Percentiles rank a stretch among this genome's conserved stretches.
These are phyloP conservation scores for Pseudomyrmex gracilis DNA, from an alignment of 1,140 invertebrate genomes.

Conservation along the genomic window DNA sequence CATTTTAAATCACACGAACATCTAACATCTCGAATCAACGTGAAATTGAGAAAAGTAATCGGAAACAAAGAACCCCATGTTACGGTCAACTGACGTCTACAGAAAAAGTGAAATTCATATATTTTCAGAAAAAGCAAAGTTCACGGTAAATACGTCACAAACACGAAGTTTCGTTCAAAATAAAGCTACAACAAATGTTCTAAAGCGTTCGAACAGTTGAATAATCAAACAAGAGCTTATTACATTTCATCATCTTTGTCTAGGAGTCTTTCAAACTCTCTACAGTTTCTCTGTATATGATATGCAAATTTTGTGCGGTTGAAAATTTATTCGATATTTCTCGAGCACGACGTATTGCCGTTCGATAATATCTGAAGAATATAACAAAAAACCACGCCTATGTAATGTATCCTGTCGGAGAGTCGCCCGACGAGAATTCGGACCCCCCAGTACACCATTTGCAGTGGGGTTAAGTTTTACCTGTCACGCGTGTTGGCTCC, in stretches of 20 bases:
- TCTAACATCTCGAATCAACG: background rate
- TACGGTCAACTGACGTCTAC: background rate
- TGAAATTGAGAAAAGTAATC: background rate
- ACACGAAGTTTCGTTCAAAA: background rate
- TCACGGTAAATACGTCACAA: background rate
- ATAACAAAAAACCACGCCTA: constrained; percentile 44
- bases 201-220: background rate
- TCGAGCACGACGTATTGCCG: background rate
- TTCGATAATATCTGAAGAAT: no score
- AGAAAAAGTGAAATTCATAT: background rate
- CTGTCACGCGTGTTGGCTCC: constrained; percentile 72
- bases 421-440: constrained; percentile 18
- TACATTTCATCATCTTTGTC: background rate
- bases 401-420: background rate
- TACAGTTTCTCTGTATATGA: background rate
- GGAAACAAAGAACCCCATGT: constrained; percentile 1
- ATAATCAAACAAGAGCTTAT: background rate
- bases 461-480: constrained; percentile 67
- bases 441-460: constrained; percentile 2
- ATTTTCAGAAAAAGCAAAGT: background rate
- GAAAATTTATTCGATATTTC: background rate
- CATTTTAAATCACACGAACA: constrained; percentile 8
- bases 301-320: background rate
- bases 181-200: background rate
- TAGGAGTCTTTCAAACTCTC: background rate